phyloP scores from a whole-genome alignment of 1,140 invertebrate genomes.

The Macrocentrus cingulum region DNA sequence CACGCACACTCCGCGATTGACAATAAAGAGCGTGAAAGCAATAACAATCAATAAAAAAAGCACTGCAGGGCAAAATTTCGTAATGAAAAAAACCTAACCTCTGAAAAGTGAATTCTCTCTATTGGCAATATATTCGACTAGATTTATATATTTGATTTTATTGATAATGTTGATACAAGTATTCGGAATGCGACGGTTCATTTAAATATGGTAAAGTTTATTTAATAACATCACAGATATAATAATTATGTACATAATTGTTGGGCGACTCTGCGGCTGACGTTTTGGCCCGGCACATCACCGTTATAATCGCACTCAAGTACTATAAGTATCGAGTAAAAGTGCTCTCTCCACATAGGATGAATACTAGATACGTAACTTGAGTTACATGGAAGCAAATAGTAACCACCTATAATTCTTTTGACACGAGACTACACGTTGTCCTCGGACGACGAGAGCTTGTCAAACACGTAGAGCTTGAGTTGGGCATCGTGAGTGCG shows the following conservation, averaged over 20 bases:
- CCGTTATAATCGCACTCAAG: conserved; percentile 46
- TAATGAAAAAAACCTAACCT: too few relatives aligned
- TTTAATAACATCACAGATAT: conserved; percentile 57
- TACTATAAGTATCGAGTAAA: conserved; percentile 45
- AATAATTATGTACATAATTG: conserved; percentile 53
- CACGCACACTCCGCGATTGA: too few relatives aligned
- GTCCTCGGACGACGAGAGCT: conserved; percentile 48
- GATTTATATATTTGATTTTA: conserved; percentile 2
- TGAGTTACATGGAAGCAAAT: conserved; percentile 32
- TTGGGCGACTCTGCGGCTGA: conserved; percentile 17
- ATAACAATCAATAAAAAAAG: too few relatives aligned
- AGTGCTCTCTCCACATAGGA: conserved; percentile 36
- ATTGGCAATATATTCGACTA: too few relatives aligned
- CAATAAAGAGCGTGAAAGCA: too few relatives aligned
- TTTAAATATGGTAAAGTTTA: conserved; percentile 56
- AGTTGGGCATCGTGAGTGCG: conserved; percentile 48
- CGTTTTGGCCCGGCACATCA: neutral
- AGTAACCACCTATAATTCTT: too few relatives aligned
- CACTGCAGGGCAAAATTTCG: too few relatives aligned
- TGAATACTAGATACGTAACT: conserved; percentile 33
- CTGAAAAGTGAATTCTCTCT: too few relatives aligned
- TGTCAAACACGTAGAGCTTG: conserved; percentile 52
- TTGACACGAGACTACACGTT: conserved; percentile 52
- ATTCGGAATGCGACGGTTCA: conserved; percentile 20
- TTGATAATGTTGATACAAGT: conserved; percentile 17